Evolutionary conservation across 92 coral and sea anemone species (phyloP), one percentile per base, ranked within the genome.

Genomic region (Plumapathes pennacea): DNA sequence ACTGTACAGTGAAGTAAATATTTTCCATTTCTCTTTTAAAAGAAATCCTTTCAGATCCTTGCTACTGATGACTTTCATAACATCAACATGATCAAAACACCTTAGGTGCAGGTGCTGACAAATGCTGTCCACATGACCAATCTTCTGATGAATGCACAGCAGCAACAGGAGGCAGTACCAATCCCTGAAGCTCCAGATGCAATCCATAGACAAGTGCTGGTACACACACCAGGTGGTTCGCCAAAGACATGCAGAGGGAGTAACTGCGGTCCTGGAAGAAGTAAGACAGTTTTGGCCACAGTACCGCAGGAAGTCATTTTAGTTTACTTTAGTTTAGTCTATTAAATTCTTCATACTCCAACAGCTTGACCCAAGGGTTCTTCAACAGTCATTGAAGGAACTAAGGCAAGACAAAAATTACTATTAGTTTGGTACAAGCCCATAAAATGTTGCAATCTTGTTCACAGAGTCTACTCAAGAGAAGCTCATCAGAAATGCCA

Each of bases 61-160:
- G 25, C 49, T 46, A 74, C 67, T 54, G 77, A 74, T 74, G 82
- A 81, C 39, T 81, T 74, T 60, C 88, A 81, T 23, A 67, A 81
- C 32, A 81, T 81, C 25, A 74, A 67, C 58, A 34, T 57, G 7
- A 55, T 81, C 9, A 81, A 74, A 36, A 73, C 67, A 62, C 67
- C 77, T 19, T 55, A 66, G 10, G 81, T 70, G 55, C 66, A 62
- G 58, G 59, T 50, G 15, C 38, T 62, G 12, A 36, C 77, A 17
- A 74, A 60, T 67, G 82, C 82, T 37, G 78, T 74, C 22, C 88
- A 81, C 59, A 74, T 66, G 82, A 73, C 88, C 21, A 81, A 72
- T 41, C 48, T 75, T 19, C 22, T 66, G 36, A 1, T 66, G 33
- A 66, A 74, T 49, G 34, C 64, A 1, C 64, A 72, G 14, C 50